phyloP scores from a whole-genome alignment of 2,888 invertebrate genomes.

The Pterostichus niger region DNA sequence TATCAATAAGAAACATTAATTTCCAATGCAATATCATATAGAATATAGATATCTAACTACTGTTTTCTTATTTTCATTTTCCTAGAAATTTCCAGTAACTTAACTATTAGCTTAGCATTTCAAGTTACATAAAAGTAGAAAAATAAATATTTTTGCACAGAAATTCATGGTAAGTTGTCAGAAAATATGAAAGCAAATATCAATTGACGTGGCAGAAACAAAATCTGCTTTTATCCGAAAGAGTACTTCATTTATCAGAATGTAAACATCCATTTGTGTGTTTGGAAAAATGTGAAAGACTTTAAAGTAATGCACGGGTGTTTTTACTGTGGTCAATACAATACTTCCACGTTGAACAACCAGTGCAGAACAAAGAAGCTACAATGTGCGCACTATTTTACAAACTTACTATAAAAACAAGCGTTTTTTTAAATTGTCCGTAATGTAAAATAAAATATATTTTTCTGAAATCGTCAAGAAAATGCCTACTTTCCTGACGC shows the following conservation, averaged over 20 bases:
- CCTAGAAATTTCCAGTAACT: no score
- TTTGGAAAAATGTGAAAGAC: background rate
- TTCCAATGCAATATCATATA: no score
- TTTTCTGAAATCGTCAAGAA: no score
- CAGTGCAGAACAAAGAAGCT: no score
- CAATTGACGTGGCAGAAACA: conserved; percentile 17
- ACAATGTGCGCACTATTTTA: no score
- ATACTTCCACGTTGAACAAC: background rate
- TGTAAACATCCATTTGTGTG: conserved; percentile 9
- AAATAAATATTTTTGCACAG: conserved; percentile 15
- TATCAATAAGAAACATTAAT: no score
- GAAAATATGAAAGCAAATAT: conserved; percentile 19
- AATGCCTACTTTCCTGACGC: no score
- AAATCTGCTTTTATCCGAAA: conserved; percentile 21
- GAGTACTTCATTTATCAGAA: conserved; percentile 11
- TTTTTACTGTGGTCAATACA: background rate
- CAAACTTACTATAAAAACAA: no score
- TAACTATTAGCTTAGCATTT: background rate
- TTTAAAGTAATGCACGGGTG: background rate
- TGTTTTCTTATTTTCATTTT: no score
- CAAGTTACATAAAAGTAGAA: background rate
- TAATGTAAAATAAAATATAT: no score
- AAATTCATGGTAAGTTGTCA: conserved; percentile 6
- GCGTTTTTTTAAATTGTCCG: no score
- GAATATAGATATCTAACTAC: no score